These are phyloP conservation scores for Cerceris rybyensis DNA, from an alignment of 2,888 invertebrate species.

Conservation along the genomic window DNA sequence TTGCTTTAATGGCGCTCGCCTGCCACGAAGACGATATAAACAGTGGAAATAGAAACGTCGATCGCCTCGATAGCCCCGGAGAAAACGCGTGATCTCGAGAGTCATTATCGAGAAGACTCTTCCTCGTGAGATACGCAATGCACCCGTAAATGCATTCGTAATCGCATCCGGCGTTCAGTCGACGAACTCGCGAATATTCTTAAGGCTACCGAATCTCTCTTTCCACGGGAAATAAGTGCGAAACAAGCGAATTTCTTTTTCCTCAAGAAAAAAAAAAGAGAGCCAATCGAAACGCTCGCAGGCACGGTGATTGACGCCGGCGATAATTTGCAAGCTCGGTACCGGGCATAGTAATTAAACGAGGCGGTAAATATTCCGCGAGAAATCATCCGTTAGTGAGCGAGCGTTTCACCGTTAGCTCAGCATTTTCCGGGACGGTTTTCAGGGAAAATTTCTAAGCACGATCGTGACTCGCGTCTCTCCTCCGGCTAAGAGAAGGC, in stretches of 20 bases:
- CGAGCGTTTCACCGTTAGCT: background rate
- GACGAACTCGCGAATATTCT: background rate
- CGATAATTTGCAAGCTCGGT: too few relatives aligned
- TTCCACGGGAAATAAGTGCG: too few relatives aligned
- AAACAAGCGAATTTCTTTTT: too few relatives aligned
- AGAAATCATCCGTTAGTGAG: background rate
- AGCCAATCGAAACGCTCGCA: too few relatives aligned
- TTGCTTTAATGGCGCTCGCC: slow-evolving; percentile 26
- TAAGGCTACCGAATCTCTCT: background rate
- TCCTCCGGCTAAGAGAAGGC: background rate
- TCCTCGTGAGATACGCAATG: slow-evolving; percentile 43
- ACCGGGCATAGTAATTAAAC: too few relatives aligned
- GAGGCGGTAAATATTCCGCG: background rate
- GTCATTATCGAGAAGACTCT: slow-evolving; percentile 43
- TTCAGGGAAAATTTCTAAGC: background rate
- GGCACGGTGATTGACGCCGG: too few relatives aligned
- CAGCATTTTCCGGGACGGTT: background rate
- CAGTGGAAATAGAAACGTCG: slow-evolving; percentile 58
- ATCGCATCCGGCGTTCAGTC: slow-evolving; percentile 6
- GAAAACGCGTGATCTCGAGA: slow-evolving; percentile 52
- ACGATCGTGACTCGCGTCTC: background rate
- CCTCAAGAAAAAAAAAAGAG: too few relatives aligned
- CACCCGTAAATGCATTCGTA: background rate
- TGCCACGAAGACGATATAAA: slow-evolving; percentile 12
- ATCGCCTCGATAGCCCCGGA: slow-evolving; percentile 51